A percentile compares a stretch with the other conserved stretches of the same genome.
These are phyloP conservation scores for Cebuella pygmaea DNA, from an alignment of 2,797 vertebrate genomes.

Conservation along the genomic window DNA sequence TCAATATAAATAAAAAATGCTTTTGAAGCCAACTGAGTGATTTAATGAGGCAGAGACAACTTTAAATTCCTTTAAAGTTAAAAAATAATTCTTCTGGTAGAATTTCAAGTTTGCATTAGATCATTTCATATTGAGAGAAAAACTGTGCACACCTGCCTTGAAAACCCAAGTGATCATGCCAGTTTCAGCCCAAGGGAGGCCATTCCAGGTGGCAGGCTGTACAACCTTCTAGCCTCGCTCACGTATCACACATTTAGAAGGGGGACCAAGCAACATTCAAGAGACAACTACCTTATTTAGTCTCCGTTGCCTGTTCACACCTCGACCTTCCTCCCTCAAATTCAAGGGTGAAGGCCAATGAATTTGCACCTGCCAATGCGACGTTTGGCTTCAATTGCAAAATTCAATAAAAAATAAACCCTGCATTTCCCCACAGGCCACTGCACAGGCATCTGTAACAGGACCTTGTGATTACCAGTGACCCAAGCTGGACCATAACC, in stretches of 20 bases:
- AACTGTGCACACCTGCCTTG: background rate
- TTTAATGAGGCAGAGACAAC: slow-evolving; percentile 24
- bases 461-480: background rate
- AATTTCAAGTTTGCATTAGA: background rate
- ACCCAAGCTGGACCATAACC: slow-evolving; percentile 54
- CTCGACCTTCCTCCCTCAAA: background rate
- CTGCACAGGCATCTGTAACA: background rate
- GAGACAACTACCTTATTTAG: background rate
- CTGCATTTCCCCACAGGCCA: slow-evolving; percentile 10
- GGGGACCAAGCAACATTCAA: no score
- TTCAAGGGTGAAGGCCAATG: background rate
- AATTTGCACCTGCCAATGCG: background rate
- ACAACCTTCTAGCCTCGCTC: background rate
- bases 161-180: background rate
- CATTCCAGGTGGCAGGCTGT: background rate
- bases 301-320: background rate
- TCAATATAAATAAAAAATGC: background rate
- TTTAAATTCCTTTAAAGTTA: background rate
- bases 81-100: background rate
- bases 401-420: slow-evolving; percentile 34
- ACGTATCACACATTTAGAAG: background rate
- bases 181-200: background rate
- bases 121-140: background rate
- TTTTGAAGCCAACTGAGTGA: slow-evolving; percentile 4
- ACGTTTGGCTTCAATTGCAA: background rate